Conservation (phyloP, 2,888 invertebrate genomes). For the Papilio elwesi region DNA sequence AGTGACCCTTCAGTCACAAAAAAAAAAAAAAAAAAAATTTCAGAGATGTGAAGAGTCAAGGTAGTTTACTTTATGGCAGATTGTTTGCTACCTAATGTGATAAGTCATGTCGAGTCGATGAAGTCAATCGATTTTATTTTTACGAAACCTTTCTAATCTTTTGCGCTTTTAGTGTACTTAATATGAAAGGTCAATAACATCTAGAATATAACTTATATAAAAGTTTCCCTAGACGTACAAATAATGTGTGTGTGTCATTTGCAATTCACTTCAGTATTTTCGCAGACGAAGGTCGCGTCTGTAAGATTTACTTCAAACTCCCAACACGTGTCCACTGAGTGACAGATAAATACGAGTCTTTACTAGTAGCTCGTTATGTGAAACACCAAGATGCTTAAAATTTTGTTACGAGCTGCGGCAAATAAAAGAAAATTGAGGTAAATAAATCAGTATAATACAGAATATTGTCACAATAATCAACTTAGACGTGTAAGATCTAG, state of each 20-base stretch:
- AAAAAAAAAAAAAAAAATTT: no score
- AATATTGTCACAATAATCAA: background rate
- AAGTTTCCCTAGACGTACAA: constrained; percentile 6
- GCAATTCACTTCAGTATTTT: background rate
- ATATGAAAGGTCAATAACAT: constrained; percentile 7
- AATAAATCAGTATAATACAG: background rate
- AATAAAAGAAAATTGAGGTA: background rate
- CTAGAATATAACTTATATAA: constrained; percentile 5
- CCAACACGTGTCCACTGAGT: constrained; percentile 7
- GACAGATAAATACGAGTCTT: background rate
- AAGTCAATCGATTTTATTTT: constrained; percentile 18
- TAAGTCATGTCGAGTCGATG: constrained; percentile 27
- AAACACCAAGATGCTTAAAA: constrained; percentile 1
- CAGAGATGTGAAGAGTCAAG: constrained; percentile 9
- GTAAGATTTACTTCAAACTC: constrained; percentile 1
- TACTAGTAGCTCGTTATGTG: background rate
- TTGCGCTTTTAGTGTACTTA: background rate
- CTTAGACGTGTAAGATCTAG: background rate
- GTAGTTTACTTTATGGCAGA: constrained; percentile 22
- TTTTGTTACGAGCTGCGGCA: background rate
- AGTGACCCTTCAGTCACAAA: no score
- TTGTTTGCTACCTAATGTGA: constrained; percentile 33
- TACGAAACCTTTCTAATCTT: constrained; percentile 17
- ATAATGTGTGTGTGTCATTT: background rate
- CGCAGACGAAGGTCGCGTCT: constrained; percentile 16